phyloP scores from a whole-genome alignment of 2,113 vertebrate genomes.

The Xiphophorus maculatus region DNA sequence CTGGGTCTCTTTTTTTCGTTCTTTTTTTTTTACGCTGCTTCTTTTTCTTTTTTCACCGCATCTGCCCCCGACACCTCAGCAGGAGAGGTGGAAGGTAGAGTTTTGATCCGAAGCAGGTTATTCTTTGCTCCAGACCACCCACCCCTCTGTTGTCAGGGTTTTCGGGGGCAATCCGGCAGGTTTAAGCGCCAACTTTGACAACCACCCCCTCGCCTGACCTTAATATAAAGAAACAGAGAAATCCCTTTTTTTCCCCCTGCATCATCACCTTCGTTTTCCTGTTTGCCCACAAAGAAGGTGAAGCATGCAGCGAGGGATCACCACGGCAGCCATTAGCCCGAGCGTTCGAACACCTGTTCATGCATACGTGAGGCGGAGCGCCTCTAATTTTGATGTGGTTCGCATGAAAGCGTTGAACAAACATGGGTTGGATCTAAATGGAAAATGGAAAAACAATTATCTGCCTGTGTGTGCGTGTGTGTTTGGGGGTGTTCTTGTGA shows the following conservation, averaged over 20 bases:
- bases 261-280: constrained; percentile 40
- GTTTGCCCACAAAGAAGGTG: constrained; percentile 19
- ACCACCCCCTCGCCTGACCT: neutral
- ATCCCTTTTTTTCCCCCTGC: constrained; percentile 13
- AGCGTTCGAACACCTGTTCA: constrained; percentile 57
- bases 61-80: constrained; percentile 52
- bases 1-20: constrained; percentile 9
- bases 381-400: constrained; percentile 33
- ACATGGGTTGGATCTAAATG: constrained; percentile 12
- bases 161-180: constrained; percentile 26
- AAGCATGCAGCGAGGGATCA: constrained; percentile 12
- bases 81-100: constrained; percentile 37
- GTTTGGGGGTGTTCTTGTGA: neutral
- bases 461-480: neutral
- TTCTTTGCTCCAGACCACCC: constrained; percentile 51
- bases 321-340: constrained; percentile 39
- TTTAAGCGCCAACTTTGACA: constrained; percentile 16
- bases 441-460: neutral
- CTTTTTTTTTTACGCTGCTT: neutral
- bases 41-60: constrained; percentile 1
- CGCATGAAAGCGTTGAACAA: constrained; percentile 30
- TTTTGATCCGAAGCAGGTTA: constrained; percentile 48
- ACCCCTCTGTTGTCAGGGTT: constrained; percentile 11
- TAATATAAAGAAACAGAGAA: constrained; percentile 4
- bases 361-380: constrained; percentile 7